Percentiles rank a stretch among this genome's conserved stretches.
phyloP scores from a whole-genome alignment of 30 jellyfish, hydroid and myxozoan genomes.

The Aurelia sp. region DNA sequence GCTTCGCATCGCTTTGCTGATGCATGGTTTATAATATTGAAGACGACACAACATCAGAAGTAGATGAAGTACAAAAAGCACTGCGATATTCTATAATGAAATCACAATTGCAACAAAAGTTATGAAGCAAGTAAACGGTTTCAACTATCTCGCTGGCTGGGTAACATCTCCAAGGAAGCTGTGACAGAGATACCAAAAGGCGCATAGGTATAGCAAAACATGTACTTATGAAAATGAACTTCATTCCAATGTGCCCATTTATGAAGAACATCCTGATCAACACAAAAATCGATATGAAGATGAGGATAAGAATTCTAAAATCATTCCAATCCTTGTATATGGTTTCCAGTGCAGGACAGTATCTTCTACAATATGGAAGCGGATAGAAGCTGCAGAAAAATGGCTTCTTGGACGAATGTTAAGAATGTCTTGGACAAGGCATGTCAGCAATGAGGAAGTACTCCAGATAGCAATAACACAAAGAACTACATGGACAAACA shows the following conservation, averaged over 20 bases:
- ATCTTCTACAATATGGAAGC: background rate
- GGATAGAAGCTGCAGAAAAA: slow-evolving; percentile 12
- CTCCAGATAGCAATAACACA: slow-evolving; percentile 21
- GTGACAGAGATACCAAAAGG: background rate
- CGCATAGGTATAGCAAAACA: slow-evolving; percentile 2
- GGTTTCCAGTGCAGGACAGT: background rate
- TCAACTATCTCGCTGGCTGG: background rate
- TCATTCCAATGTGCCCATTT: too few species aligned
- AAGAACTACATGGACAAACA: slow-evolving; percentile 33
- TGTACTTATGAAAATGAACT: background rate
- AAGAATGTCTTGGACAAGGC: background rate
- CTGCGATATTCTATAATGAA: too few species aligned
- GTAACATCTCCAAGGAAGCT: background rate
- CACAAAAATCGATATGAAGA: background rate
- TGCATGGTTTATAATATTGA: too few species aligned
- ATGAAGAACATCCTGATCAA: slow-evolving; percentile 13
- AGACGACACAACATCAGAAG: too few species aligned
- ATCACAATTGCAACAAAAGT: background rate
- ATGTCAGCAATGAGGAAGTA: slow-evolving; percentile 39
- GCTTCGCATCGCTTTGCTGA: too few species aligned
- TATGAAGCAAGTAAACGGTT: background rate
- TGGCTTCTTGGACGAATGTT: slow-evolving; percentile 21
- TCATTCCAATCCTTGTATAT: background rate
- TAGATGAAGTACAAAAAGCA: too few species aligned
- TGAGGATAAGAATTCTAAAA: slow-evolving; percentile 3